phyloP scores from a whole-genome alignment of 1,140 invertebrate genomes.

The Chionoecetes opilio region DNA sequence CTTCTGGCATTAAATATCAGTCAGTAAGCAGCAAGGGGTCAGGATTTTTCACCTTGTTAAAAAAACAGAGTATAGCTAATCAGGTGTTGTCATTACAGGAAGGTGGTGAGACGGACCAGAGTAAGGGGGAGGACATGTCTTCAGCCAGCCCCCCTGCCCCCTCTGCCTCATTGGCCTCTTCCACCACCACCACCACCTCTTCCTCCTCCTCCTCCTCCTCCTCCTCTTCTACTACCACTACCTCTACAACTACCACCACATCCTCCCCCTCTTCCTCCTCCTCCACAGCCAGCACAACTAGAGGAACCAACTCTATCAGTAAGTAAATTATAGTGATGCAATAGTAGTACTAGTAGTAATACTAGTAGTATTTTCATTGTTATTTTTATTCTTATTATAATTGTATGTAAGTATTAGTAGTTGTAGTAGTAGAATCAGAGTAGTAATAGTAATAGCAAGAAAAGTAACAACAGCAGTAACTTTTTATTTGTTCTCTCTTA shows the following conservation, averaged over 20 bases:
- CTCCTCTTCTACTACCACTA: neutral
- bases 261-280: neutral
- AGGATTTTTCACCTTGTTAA: too few species aligned
- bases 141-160: neutral
- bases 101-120: neutral
- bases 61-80: neutral
- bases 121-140: neutral
- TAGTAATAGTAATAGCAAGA: too few species aligned
- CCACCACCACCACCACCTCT: neutral
- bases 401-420: too few species aligned
- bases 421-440: too few species aligned
- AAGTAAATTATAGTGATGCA: neutral
- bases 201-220: neutral
- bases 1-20: too few species aligned
- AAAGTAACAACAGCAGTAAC: too few species aligned
- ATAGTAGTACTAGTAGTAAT: too few species aligned
- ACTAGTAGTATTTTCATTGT: neutral
- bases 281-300: neutral
- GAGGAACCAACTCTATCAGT: neutral
- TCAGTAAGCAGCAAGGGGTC: too few species aligned
- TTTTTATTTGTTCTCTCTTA: too few species aligned
- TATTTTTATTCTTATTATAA: neutral
- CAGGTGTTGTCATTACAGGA: neutral
- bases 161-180: neutral
- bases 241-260: neutral